These are phyloP conservation scores for Cardiocondyla obscurior DNA, from an alignment of 1,140 invertebrate species.

Conservation along the genomic window DNA sequence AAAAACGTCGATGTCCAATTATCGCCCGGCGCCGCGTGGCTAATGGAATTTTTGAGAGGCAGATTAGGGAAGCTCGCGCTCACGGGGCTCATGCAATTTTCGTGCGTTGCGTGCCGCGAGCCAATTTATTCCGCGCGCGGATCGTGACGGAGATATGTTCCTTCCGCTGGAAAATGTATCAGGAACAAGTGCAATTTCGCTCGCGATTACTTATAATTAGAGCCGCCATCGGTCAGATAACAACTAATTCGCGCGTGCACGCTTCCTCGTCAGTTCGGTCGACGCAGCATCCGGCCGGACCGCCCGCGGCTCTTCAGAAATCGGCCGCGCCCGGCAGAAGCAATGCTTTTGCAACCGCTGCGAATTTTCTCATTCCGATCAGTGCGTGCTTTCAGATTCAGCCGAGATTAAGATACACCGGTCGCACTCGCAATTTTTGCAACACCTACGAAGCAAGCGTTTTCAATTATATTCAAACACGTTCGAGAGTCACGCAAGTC, in stretches of 20 bases:
- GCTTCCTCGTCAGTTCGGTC: neutral
- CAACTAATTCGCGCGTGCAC: constrained; percentile 28
- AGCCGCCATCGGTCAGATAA: neutral
- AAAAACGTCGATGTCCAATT: constrained; percentile 81
- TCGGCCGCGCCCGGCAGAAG: too few species aligned
- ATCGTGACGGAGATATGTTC: constrained; percentile 52
- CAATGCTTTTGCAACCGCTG: too few species aligned
- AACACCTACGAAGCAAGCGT: too few species aligned
- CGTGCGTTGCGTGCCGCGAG: constrained; percentile 31
- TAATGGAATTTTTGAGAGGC: constrained; percentile 81
- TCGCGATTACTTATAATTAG: constrained; percentile 40
- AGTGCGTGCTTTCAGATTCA: too few species aligned
- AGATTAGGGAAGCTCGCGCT: constrained; percentile 70
- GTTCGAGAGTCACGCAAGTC: neutral
- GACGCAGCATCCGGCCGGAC: neutral
- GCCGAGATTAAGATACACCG: too few species aligned
- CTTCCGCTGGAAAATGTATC: constrained; percentile 22
- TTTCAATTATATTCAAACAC: neutral
- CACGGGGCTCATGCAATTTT: constrained; percentile 67
- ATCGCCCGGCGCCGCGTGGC: constrained; percentile 60
- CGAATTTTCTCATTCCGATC: too few species aligned
- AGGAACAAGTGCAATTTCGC: constrained; percentile 42
- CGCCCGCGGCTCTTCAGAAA: neutral
- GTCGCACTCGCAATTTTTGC: too few species aligned
- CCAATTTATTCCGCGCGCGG: constrained; percentile 50